Evolutionary conservation across 2,888 invertebrate genomes (phyloP).

Genomic region (Hyalella azteca): DNA sequence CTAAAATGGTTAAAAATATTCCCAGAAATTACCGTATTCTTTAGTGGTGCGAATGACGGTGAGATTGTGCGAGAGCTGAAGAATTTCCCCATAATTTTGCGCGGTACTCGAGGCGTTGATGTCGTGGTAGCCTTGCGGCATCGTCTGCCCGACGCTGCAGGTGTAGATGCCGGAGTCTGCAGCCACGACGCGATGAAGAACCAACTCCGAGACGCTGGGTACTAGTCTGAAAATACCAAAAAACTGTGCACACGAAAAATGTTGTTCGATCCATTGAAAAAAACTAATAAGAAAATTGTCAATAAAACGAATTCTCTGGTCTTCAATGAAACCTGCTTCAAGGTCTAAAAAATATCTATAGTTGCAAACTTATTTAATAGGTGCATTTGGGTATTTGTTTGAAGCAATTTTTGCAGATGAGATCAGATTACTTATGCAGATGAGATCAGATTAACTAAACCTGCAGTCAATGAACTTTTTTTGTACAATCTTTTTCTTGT

Average conservation of each 20-base stretch:
- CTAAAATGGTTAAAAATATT: no score
- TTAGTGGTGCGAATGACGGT: neutral
- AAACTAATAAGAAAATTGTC: neutral
- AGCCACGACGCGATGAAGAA: neutral
- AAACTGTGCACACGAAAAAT: neutral
- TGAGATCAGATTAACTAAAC: no score
- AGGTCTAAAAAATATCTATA: neutral
- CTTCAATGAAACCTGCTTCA: neutral
- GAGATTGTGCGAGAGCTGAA: neutral
- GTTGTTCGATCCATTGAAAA: neutral
- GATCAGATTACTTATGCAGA: no score
- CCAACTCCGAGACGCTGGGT: neutral
- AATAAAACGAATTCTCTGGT: neutral
- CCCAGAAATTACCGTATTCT: neutral
- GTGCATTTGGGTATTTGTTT: no score
- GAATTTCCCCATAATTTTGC: no score
- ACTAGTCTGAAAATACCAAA: neutral
- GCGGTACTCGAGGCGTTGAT: no score
- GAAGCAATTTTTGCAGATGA: no score
- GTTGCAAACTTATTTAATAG: neutral
- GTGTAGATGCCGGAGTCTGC: conserved; percentile 1
- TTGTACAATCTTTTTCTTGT: no score
- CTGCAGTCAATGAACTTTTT: no score
- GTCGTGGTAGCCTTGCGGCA: neutral
- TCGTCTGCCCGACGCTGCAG: neutral